These are phyloP conservation scores for Heloderma charlesbogerti DNA, from an alignment of 2,113 vertebrate genomes.

Conservation along the genomic window DNA sequence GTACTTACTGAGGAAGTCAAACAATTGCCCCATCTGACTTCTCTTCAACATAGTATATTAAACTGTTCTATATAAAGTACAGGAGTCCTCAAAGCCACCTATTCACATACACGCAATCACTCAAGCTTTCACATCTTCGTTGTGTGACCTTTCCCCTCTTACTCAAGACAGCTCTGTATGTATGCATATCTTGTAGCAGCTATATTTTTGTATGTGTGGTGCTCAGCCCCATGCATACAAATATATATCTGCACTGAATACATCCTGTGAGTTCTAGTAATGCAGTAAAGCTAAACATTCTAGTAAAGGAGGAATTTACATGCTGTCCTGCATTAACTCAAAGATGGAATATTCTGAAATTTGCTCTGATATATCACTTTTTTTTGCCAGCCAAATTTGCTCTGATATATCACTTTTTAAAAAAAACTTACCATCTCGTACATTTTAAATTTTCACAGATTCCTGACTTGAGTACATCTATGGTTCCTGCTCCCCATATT, in stretches of 20 bases:
- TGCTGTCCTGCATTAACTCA: not conserved
- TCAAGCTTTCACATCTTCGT: not conserved
- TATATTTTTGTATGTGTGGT: not conserved
- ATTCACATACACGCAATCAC: not conserved
- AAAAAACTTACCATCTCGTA: not conserved
- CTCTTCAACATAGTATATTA: not conserved
- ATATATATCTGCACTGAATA: not conserved
- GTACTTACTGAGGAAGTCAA: not conserved
- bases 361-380: not conserved
- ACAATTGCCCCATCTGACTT: not conserved
- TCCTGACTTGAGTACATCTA: not conserved
- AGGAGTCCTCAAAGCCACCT: not conserved
- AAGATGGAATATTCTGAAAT: not conserved
- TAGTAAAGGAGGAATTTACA: not conserved
- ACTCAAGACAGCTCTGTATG: not conserved
- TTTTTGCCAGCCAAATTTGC: not conserved
- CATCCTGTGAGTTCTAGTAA: not conserved
- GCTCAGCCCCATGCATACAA: not conserved
- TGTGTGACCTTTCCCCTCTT: not conserved
- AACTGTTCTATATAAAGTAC: not conserved
- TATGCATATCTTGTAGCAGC: not conserved
- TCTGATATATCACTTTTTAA: not conserved
- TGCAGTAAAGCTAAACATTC: not conserved
- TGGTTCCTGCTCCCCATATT: not conserved
- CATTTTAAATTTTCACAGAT: not conserved